Conservation (phyloP, 2,888 invertebrate species). For the Drosophila colorata region DNA sequence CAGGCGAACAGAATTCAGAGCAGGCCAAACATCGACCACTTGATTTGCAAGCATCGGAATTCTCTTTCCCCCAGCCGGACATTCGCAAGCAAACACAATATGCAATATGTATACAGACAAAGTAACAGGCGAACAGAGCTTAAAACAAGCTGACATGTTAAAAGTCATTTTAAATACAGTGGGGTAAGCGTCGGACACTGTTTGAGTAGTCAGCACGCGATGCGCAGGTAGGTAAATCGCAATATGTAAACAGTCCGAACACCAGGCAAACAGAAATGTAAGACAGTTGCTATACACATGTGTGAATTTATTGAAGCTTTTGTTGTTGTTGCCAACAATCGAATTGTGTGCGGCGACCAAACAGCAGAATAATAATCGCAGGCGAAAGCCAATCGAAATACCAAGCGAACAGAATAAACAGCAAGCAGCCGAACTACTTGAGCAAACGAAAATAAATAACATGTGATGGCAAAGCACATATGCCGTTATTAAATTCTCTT, state of each 20-base stretch:
- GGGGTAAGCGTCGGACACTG: not conserved
- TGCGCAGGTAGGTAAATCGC: slow-evolving; percentile 10
- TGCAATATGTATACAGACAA: slow-evolving; percentile 17
- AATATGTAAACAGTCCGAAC: slow-evolving; percentile 14
- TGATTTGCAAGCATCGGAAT: not conserved
- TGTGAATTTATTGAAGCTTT: not conserved
- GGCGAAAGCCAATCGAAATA: slow-evolving; percentile 14
- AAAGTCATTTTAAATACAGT: not conserved
- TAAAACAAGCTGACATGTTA: slow-evolving; percentile 11
- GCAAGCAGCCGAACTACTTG: not conserved
- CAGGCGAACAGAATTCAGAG: slow-evolving; percentile 13
- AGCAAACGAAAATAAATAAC: slow-evolving; percentile 1
- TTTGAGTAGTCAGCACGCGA: not conserved
- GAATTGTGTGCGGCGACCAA: slow-evolving; percentile 5
- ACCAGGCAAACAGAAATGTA: slow-evolving; percentile 7
- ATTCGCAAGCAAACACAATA: slow-evolving; percentile 8
- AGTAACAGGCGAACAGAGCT: slow-evolving; percentile 14
- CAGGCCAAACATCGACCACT: not conserved
- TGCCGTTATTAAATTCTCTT: slow-evolving; percentile 8
- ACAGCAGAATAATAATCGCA: not conserved
- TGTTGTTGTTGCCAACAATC: not conserved
- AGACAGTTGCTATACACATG: not conserved
- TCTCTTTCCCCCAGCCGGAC: not conserved
- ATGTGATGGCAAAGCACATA: slow-evolving; percentile 13
- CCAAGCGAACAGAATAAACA: slow-evolving; percentile 12